Percentiles rank a stretch among this genome's conserved stretches.
phyloP scores from a whole-genome alignment of 2,888 invertebrate species.

The Hirtodrosophila cameraria region DNA sequence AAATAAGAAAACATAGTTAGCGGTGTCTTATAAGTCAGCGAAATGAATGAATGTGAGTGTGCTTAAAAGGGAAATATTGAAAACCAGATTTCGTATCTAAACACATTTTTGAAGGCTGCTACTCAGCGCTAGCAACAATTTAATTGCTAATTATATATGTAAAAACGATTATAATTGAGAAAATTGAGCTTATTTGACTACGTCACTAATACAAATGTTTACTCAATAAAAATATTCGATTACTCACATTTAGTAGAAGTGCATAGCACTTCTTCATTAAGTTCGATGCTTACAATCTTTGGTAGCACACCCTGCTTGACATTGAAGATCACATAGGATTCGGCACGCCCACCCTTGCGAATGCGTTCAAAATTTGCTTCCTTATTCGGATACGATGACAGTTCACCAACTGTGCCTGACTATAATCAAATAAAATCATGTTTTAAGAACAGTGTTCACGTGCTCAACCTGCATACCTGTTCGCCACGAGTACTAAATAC shows the following conservation, averaged over 20 bases:
- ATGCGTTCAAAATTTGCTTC: conserved; percentile 34
- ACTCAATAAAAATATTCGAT: too few species aligned
- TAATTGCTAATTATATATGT: too few species aligned
- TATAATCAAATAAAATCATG: conserved; percentile 3
- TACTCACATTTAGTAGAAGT: conserved; percentile 53
- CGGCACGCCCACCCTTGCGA: conserved; percentile 38
- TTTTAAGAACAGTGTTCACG: too few species aligned
- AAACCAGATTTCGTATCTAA: too few species aligned
- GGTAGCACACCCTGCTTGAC: conserved; percentile 47
- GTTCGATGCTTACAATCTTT: conserved; percentile 41
- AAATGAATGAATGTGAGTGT: too few species aligned
- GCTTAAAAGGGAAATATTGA: too few species aligned
- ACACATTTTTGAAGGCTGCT: too few species aligned
- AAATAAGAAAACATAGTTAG: too few species aligned
- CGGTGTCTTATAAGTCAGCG: too few species aligned
- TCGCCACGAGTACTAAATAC: conserved; percentile 27
- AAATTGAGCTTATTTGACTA: background rate
- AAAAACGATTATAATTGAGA: too few species aligned
- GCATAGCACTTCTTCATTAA: conserved; percentile 54
- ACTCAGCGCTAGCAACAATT: too few species aligned
- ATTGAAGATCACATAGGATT: conserved; percentile 46
- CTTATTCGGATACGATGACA: conserved; percentile 50
- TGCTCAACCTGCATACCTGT: conserved; percentile 24
- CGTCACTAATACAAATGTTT: background rate
- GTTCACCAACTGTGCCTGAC: conserved; percentile 38